Conservation (phyloP, 2,113 vertebrate genomes). For the Typhlomys cinereus region DNA sequence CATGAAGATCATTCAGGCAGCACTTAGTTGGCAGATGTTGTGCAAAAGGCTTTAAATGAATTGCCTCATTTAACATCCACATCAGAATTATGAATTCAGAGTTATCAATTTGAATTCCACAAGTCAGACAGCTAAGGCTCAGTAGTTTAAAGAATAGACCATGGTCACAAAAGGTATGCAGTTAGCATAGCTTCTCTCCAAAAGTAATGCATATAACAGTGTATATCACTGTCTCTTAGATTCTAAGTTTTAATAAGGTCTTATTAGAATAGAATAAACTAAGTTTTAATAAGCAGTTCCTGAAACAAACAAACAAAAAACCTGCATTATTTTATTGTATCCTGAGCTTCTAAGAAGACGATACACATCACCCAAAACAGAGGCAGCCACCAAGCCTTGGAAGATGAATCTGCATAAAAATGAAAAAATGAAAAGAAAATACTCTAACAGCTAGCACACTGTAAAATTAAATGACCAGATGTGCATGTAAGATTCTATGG, state of each 20-base stretch:
- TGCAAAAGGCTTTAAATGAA: neutral
- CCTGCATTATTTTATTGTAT: neutral
- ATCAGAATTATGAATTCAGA: neutral
- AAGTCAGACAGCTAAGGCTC: neutral
- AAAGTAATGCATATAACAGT: neutral
- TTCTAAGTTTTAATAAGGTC: no score
- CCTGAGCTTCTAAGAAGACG: neutral
- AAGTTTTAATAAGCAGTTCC: neutral
- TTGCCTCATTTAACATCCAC: neutral
- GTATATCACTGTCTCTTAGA: neutral
- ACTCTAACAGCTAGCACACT: neutral
- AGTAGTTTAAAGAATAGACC: neutral
- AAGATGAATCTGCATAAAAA: neutral
- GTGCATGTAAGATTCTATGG: neutral
- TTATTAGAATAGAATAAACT: neutral
- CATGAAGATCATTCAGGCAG: neutral
- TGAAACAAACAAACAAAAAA: neutral
- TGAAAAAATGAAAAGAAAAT: slow-evolving; percentile 3
- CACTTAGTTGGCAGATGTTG: neutral
- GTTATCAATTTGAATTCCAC: neutral
- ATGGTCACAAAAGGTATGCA: neutral
- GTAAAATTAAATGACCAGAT: neutral
- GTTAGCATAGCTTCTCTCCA: neutral
- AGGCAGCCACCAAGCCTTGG: neutral
- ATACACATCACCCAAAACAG: neutral